Base-by-base conservation (phyloP, 2,888 invertebrate genomes). In the Schizotus pectinicornis region DNA sequence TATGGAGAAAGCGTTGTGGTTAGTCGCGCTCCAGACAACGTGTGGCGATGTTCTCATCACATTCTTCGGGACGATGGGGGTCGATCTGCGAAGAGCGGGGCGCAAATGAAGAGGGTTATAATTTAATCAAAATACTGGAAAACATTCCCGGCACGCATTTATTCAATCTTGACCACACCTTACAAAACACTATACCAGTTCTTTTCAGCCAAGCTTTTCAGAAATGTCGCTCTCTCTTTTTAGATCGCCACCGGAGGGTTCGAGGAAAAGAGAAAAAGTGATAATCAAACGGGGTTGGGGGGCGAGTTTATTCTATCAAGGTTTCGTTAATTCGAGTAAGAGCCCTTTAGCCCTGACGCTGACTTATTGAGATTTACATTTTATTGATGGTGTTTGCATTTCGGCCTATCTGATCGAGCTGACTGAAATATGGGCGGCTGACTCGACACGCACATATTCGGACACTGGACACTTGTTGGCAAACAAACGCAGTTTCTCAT, bases 71-170 rank as follows among this genome's bases (percentile, higher is more conserved):
- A 22, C 22, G 22, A 22, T 9, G 39, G 31, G 34, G 37, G 50
- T 56, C 51, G 56, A 50, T 56, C 46, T 51, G 38, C 43, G 45
- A 50, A 51, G 56, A 63, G 63, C 56, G 62, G 70, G 71, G 73
- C 62, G 70, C 66, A 73, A 74, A 72, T 70, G 71, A 75, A 72
- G 76, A 72, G 74, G 72, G 74, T 75, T 76, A 77, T 77, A 78
- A 78, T 78, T 78, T 77, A 78, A 77, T 77, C 74, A 74, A 71
- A 74, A 77, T 73, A 67, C 65, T 70, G 71, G 70, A 75, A 74
- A 77, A 71, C 70, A 75, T 72, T 72, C 69, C 50, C 62, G 72
- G 71, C 79, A 78, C 78, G 78, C 79, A 77, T 78, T 76, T 77
- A 74, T 74, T 75, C 76, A 76, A 76, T 77, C 74, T 67, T 67